Evolutionary conservation across 1,140 invertebrate genomes (phyloP), one percentile per base, ranked within the genome.

Genomic region (Harlomillsia oculata): DNA sequence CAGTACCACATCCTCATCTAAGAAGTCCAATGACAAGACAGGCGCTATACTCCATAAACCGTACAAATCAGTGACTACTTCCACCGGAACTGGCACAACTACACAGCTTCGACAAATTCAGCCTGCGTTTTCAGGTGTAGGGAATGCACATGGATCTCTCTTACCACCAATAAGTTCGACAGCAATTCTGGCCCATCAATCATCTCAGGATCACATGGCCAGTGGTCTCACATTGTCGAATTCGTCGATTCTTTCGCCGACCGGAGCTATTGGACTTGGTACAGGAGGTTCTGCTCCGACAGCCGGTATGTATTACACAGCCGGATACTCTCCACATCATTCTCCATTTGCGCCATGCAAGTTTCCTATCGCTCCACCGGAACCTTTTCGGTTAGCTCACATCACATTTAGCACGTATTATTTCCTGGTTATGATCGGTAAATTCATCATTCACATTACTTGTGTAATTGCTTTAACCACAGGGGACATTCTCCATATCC

Each of bases 311-410:
- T 62, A 48, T 36, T 62, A 62, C 36, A 21, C 52, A 16, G 16
- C 55, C 23, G 45, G 37, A 32, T 53, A 43, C 44, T 53, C 30
- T 14, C 44, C 62, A 6, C 62, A 64, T 52, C 63, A 65, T 37
- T 65, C 63, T 4, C 63, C 63, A 16, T 65, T 65, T 51, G 50
- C 63, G 9, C 60, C 56, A 21, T 39, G 29, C 37, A 65, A 65
- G 28, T 65, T 46, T 45, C 63, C 63, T 6, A 65, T 65, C 13
- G 63, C 62, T 5, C 59, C 63, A 46, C 59, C 63, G 3, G 63
- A 65, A n/a, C 53, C 59, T n/a, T 65, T 44, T 44, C 54, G 63
- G 63, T 65, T 32, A 56, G 40, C 18, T 28, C 6, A 44, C 1
- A n/a, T n/a, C n/a, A n/a, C n/a, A n/a, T n/a, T n/a, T n/a, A n/a